phyloP scores from a whole-genome alignment of 1,140 invertebrate species.

The Orchesella cincta region DNA sequence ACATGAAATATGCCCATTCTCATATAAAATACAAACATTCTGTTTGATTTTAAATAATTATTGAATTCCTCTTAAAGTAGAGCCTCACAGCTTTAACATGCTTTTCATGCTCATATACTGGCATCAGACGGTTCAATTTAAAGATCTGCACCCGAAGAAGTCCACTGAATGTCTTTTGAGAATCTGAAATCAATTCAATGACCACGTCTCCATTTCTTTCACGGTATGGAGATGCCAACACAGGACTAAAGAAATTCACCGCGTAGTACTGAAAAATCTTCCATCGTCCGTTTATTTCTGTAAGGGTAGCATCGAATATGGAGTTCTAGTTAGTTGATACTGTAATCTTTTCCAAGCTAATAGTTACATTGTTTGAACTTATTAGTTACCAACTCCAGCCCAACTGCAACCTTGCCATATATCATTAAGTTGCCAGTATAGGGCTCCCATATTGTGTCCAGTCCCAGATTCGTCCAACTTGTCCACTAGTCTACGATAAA shows the following conservation, averaged over 20 bases:
- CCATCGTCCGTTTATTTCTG: slow-evolving; percentile 80
- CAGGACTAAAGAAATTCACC: slow-evolving; percentile 77
- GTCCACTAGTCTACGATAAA: slow-evolving; percentile 72
- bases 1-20: no score
- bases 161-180: slow-evolving; percentile 17
- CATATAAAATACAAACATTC: no score
- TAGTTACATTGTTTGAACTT: no score
- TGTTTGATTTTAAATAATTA: no score
- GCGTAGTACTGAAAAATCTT: slow-evolving; percentile 93
- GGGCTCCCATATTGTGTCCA: slow-evolving; percentile 87
- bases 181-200: slow-evolving; percentile 48
- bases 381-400: slow-evolving; percentile 78
- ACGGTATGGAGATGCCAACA: slow-evolving; percentile 64
- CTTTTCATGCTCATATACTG: no score
- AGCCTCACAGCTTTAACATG: no score
- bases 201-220: slow-evolving; percentile 50
- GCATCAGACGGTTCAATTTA: slow-evolving; percentile 8
- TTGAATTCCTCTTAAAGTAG: no score
- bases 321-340: background rate
- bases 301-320: background rate
- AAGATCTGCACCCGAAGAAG: slow-evolving; percentile 37
- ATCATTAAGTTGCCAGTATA: slow-evolving; percentile 99
- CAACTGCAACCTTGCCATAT: slow-evolving; percentile 97
- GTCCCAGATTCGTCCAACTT: slow-evolving; percentile 62
- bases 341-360: background rate